These are phyloP conservation scores for Trichonephila inaurata DNA, from an alignment of 1,140 invertebrate genomes.

Conservation along the genomic window DNA sequence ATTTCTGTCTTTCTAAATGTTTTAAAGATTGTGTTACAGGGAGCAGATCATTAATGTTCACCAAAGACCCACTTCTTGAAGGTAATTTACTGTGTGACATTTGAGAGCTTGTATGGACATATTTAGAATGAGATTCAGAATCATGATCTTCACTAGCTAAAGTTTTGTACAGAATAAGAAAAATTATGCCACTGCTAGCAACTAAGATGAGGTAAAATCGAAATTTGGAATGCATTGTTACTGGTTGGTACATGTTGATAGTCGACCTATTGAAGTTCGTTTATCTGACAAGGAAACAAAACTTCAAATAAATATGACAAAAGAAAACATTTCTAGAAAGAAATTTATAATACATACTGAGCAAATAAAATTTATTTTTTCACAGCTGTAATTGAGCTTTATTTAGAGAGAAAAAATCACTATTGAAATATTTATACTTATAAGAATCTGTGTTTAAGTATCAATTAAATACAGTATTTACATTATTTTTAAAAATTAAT, in stretches of 20 bases:
- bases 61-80: conserved; percentile 56
- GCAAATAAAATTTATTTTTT: too few species aligned
- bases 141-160: conserved; percentile 72
- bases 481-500: too few species aligned
- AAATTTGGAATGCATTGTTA: conserved; percentile 73
- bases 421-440: too few species aligned
- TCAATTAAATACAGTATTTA: too few species aligned
- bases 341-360: neutral
- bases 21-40: conserved; percentile 72
- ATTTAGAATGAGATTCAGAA: conserved; percentile 72
- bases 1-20: conserved; percentile 70
- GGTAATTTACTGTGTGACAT: conserved; percentile 24
- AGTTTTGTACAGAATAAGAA: conserved; percentile 73
- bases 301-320: neutral
- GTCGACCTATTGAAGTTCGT: neutral
- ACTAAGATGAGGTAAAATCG: conserved; percentile 73
- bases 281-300: neutral
- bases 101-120: conserved; percentile 15
- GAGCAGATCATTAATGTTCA: conserved; percentile 75
- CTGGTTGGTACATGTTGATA: conserved; percentile 12
- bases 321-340: neutral
- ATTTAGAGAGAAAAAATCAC: too few species aligned
- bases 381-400: too few species aligned
- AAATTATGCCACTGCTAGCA: conserved; percentile 68
- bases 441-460: too few species aligned